Evolutionary conservation across 2,113 vertebrate species (phyloP).

Genomic region (Microtus montanus): DNA sequence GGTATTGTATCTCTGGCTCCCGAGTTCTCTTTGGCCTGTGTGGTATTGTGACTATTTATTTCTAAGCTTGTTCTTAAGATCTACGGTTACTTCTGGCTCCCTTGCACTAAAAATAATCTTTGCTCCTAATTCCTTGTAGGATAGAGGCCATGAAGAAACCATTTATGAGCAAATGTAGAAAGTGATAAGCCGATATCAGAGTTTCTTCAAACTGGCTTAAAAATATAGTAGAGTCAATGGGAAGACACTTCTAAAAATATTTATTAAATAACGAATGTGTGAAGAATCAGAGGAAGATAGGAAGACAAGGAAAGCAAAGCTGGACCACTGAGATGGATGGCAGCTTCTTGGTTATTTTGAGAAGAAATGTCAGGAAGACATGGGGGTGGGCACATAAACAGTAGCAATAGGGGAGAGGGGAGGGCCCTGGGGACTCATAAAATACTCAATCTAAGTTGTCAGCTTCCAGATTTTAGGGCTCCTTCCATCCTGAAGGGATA

Average conservation of each 20-base stretch:
- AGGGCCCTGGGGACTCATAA: neutral
- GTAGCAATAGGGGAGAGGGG: neutral
- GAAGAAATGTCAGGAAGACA: neutral
- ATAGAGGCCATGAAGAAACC: neutral
- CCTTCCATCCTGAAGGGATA: neutral
- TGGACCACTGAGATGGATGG: neutral
- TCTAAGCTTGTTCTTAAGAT: neutral
- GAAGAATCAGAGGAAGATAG: neutral
- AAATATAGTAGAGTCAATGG: neutral
- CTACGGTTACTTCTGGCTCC: neutral
- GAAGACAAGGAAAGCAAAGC: neutral
- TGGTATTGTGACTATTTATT: neutral
- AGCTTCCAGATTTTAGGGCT: neutral
- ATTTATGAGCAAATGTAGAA: neutral
- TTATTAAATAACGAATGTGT: neutral
- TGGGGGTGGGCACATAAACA: neutral
- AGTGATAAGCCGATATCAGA: neutral
- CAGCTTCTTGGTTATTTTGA: neutral
- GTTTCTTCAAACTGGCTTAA: neutral
- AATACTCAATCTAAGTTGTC: neutral
- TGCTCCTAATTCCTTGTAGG: neutral
- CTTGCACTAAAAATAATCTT: neutral
- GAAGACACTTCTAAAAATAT: neutral
- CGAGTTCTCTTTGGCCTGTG: neutral
- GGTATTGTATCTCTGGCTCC: neutral